Conservation (phyloP, 2,113 vertebrate species). For the Acrocephalus arundinaceus region DNA sequence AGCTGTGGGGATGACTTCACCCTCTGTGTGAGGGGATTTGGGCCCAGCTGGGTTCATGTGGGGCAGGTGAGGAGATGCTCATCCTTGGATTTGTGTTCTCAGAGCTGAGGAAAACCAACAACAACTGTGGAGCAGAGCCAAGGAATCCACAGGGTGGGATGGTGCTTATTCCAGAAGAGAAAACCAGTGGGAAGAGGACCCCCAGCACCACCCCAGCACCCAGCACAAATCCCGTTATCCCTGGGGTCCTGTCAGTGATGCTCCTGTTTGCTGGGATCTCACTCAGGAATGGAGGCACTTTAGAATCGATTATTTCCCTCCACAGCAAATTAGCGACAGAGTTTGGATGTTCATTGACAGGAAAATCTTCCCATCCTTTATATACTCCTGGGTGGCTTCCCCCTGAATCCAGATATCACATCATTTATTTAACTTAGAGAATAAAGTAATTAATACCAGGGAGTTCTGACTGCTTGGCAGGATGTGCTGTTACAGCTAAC, state of each 20-base stretch:
- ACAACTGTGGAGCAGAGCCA: background rate
- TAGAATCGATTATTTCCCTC: background rate
- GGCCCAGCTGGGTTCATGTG: background rate
- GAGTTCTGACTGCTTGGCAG: constrained; percentile 66
- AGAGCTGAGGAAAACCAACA: background rate
- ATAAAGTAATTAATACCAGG: constrained; percentile 75
- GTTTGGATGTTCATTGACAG: constrained; percentile 33
- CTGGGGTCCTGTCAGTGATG: background rate
- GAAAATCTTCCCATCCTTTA: constrained; percentile 14
- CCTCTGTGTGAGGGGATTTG: background rate
- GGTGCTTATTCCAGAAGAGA: background rate
- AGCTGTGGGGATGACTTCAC: background rate
- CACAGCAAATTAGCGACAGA: constrained; percentile 26
- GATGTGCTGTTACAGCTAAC: constrained; percentile 67
- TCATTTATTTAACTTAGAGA: constrained; percentile 76
- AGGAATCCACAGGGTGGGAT: background rate
- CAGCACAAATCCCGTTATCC: background rate
- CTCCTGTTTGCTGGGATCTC: background rate
- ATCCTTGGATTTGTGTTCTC: background rate
- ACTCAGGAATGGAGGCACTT: background rate
- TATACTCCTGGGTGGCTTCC: constrained; percentile 55
- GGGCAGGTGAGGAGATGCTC: background rate
- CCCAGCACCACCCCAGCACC: background rate
- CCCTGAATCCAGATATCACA: constrained; percentile 66
- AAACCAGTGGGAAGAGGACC: background rate